phyloP scores from a whole-genome alignment of 2,113 vertebrate genomes.

The Trichomycterus rosablanca region DNA sequence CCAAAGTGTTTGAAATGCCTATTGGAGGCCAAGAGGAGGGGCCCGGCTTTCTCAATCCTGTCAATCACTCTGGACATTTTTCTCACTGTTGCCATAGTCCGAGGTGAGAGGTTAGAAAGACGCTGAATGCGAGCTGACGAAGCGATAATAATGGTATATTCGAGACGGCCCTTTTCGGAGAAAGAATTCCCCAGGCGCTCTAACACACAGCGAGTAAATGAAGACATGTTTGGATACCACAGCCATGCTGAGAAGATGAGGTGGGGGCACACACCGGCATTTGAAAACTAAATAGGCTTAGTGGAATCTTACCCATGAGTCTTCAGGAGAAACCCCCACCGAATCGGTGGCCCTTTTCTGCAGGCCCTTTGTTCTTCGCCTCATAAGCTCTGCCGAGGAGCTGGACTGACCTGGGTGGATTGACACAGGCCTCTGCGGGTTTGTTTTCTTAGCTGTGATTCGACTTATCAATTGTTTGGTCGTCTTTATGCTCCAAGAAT shows the following conservation, averaged over 20 bases:
- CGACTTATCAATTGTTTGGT: constrained; percentile 30
- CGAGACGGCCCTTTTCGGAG: constrained; percentile 81
- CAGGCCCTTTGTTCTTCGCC: constrained; percentile 81
- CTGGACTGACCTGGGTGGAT: constrained; percentile 58
- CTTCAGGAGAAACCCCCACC: constrained; percentile 81
- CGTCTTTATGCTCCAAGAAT: constrained; percentile 30
- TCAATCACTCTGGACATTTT: constrained; percentile 99
- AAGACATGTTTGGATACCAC: constrained; percentile 95
- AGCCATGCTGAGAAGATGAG: constrained; percentile 75
- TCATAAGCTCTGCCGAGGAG: constrained; percentile 74
- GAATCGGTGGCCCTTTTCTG: constrained; percentile 68
- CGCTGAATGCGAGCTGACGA: constrained; percentile 92
- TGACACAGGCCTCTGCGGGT: constrained; percentile 40
- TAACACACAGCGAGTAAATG: constrained; percentile 91
- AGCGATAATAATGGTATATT: constrained; percentile 87
- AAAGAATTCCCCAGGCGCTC: constrained; percentile 78
- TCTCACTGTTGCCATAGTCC: constrained; percentile 97
- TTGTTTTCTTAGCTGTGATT: constrained; percentile 48
- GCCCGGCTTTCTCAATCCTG: constrained; percentile 77
- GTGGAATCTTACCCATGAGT: constrained; percentile 86
- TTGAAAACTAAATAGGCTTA: constrained; percentile 86
- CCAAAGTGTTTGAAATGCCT: constrained; percentile 95
- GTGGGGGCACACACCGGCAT: constrained; percentile 64
- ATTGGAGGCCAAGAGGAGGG: constrained; percentile 80
- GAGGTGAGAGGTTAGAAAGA: constrained; percentile 96